Percentiles rank a stretch among this genome's conserved stretches.
These are phyloP conservation scores for Platerodrilus igneus DNA, from an alignment of 2,888 invertebrate species.

Conservation along the genomic window DNA sequence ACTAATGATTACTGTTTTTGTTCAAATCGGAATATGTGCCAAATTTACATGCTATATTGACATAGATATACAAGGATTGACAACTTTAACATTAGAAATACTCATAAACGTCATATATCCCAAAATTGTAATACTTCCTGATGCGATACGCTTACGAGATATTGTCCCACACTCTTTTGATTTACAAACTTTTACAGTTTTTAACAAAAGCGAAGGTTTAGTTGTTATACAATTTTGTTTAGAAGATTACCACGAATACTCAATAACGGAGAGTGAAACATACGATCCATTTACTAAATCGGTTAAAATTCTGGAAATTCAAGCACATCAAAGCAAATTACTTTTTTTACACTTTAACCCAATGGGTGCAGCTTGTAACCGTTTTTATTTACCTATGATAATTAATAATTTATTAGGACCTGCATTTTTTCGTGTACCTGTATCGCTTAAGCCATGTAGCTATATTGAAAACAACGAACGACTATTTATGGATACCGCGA, in stretches of 20 bases:
- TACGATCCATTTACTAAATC: constrained; percentile 6
- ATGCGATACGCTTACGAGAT: constrained; percentile 50
- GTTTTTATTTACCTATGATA: constrained; percentile 56
- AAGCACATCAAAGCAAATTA: constrained; percentile 33
- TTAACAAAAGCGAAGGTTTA: constrained; percentile 36
- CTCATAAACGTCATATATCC: constrained; percentile 53
- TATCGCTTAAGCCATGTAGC: constrained; percentile 23
- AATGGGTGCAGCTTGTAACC: constrained; percentile 49
- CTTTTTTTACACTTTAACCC: constrained; percentile 47
- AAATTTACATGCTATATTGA: constrained; percentile 18
- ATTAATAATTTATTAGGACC: constrained; percentile 59
- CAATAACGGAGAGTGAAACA: constrained; percentile 32
- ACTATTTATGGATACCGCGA: not conserved
- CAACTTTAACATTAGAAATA: constrained; percentile 47
- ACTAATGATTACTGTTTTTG: constrained; percentile 30
- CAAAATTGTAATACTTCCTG: constrained; percentile 50
- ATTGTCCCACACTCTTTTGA: constrained; percentile 42
- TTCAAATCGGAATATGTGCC: constrained; percentile 17
- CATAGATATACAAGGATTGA: constrained; percentile 40
- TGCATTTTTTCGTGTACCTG: constrained; percentile 40
- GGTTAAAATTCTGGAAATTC: constrained; percentile 26
- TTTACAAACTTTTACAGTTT: constrained; percentile 34
- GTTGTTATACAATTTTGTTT: constrained; percentile 37
- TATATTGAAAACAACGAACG: constrained; percentile 24
- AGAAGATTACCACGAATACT: constrained; percentile 42